Percentiles rank a stretch among this genome's conserved stretches.
phyloP scores from a whole-genome alignment of 2,888 invertebrate species.

The Frankliniella fusca region DNA sequence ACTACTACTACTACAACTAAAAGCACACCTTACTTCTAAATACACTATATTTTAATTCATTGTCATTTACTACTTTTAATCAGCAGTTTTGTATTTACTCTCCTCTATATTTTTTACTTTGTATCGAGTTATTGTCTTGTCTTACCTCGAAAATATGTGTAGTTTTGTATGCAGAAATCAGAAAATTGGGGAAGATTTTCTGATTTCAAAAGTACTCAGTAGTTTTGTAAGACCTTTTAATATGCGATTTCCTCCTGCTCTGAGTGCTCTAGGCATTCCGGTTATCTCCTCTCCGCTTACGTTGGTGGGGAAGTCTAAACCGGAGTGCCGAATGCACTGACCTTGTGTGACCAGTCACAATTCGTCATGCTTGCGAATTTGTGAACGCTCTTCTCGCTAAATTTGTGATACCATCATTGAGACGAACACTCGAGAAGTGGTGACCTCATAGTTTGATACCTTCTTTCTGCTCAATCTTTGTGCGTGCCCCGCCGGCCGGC shows the following conservation, averaged over 20 bases:
- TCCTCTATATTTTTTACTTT: not conserved
- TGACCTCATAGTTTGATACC: constrained; percentile 5
- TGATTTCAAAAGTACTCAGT: constrained; percentile 6
- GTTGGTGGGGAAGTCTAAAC: too few species aligned
- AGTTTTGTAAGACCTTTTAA: constrained; percentile 14
- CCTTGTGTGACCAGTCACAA: constrained; percentile 6
- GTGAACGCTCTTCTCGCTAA: constrained; percentile 24
- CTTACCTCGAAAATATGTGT: not conserved
- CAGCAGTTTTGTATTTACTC: not conserved
- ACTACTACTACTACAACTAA: not conserved
- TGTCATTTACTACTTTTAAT: not conserved
- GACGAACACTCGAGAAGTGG: not conserved
- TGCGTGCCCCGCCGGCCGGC: not conserved
- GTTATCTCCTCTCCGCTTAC: too few species aligned
- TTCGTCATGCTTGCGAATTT: constrained; percentile 8
- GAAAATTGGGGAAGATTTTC: constrained; percentile 25
- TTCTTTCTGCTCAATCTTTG: constrained; percentile 11
- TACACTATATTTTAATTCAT: constrained; percentile 5
- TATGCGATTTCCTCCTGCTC: constrained; percentile 7
- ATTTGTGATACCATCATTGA: constrained; percentile 5
- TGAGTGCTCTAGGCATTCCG: not conserved
- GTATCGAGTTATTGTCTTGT: not conserved
- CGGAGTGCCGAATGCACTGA: not conserved
- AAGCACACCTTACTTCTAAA: not conserved
- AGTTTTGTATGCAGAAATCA: constrained; percentile 13